These are phyloP conservation scores for Pocillopora meandrina DNA, from an alignment of 92 coral and sea anemone species.

Conservation along the genomic window DNA sequence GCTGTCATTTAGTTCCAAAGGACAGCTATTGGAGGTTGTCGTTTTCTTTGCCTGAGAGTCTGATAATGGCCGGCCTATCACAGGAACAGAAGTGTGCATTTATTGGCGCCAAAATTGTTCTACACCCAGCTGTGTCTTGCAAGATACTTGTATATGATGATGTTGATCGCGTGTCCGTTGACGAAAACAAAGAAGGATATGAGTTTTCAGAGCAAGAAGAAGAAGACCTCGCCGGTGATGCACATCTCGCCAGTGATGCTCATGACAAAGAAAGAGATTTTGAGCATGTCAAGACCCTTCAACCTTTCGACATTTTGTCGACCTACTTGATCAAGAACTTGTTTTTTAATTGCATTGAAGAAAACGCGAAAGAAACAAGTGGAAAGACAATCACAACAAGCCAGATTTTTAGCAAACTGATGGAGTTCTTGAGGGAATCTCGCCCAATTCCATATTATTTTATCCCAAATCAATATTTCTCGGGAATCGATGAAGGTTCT, in stretches of 20 bases:
- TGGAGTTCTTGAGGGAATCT: slow-evolving; percentile 17
- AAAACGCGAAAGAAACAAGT: slow-evolving; percentile 16
- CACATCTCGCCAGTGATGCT: too few relatives aligned
- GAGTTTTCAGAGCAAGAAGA: neutral
- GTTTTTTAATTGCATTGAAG: slow-evolving; percentile 55
- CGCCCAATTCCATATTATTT: slow-evolving; percentile 42
- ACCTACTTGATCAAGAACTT: slow-evolving; percentile 52
- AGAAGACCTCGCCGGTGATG: neutral
- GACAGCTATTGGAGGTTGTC: slow-evolving; percentile 59
- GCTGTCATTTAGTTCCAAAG: slow-evolving; percentile 59
- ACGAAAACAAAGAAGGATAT: neutral
- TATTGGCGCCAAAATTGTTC: slow-evolving; percentile 47
- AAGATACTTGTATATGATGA: slow-evolving; percentile 34
- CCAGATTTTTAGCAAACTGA: slow-evolving; percentile 32
- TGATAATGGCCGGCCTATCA: slow-evolving; percentile 42
- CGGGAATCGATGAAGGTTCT: neutral
- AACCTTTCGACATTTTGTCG: slow-evolving; percentile 37
- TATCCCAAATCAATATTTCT: slow-evolving; percentile 30
- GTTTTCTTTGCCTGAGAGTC: slow-evolving; percentile 45
- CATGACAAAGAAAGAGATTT: too few relatives aligned
- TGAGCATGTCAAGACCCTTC: slow-evolving; percentile 23
- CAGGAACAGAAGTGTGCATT: slow-evolving; percentile 38
- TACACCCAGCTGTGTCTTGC: slow-evolving; percentile 54
- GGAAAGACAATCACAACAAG: slow-evolving; percentile 35
- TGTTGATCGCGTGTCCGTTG: neutral